Evolutionary conservation across 2,888 invertebrate species (phyloP), one percentile per base, ranked within the genome.

Genomic region (Eristalis intricaria): DNA sequence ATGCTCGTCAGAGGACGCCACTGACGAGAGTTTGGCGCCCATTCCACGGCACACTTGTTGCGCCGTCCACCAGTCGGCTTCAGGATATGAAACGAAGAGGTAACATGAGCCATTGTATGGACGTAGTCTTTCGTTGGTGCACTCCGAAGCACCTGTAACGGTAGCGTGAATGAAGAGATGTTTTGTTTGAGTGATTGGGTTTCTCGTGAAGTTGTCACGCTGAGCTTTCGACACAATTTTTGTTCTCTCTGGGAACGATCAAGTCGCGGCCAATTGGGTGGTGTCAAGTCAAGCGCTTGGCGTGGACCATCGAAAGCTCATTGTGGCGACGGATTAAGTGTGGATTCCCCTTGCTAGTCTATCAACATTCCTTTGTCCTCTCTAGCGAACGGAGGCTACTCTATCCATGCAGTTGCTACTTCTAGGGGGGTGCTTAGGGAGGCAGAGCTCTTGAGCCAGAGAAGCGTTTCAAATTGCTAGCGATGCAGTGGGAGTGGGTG

Each of bases 21-120:
- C 94, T 58, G 96, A 96, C 1, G 96, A 94, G 56, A 97, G 93
- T 89, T 95, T 95, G 90, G 96, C 96, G 93, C 95, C 96, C 84
- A 96, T 94, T 11, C 96, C 96, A 88, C 94, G 94, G 91, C 97
- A 97, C 7, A 96, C 96, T 90, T 95, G 94, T 89, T 94, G 94
- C 1, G 96, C 95, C 5, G 95, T 95, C 81, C 93, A 92, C 97
- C 97, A 97, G 7, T 96, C 96, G 0, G 96, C 96, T 91, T 95
- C 95, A 4, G 97, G 97, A 91, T 96, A 96, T 35, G 96, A 96
- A 56, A 96, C 95, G 91, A 96, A 95, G 11, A 97, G 94, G 93
- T 96, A 97, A 92, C 97, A 97, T 86, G 95, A 95, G 64, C 95
- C 95, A 91, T 95, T 95, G 94, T 95, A 96, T 86, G 96, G 94